phyloP scores from a whole-genome alignment of 1,140 invertebrate genomes.

The Charaxes varanes region DNA sequence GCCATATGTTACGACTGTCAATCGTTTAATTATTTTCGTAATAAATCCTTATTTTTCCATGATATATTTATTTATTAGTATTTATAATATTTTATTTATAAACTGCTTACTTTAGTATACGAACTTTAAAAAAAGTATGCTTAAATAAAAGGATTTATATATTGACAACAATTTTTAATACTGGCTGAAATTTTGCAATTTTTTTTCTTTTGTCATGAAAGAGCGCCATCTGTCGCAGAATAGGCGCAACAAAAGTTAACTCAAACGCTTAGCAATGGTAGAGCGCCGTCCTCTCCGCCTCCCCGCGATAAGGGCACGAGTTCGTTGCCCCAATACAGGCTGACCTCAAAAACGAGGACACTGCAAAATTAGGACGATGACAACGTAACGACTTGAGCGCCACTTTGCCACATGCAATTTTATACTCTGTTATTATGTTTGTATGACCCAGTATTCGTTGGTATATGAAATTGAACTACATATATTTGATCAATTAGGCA shows the following conservation, averaged over 20 bases:
- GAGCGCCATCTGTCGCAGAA: conserved; percentile 60
- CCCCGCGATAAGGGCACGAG: conserved; percentile 71
- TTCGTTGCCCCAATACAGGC: conserved; percentile 70
- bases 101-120: neutral
- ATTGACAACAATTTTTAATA: too few relatives aligned
- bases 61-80: too few relatives aligned
- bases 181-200: too few relatives aligned
- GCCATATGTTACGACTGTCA: conserved; percentile 15
- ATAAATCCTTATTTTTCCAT: too few relatives aligned
- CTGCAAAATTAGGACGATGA: conserved; percentile 74
- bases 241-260: conserved; percentile 32
- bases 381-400: conserved; percentile 69
- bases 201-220: too few relatives aligned
- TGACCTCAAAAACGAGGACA: conserved; percentile 74
- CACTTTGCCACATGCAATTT: conserved; percentile 36
- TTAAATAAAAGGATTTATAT: too few relatives aligned
- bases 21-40: too few relatives aligned
- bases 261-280: conserved; percentile 35
- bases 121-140: neutral
- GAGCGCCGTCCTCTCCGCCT: conserved; percentile 37
- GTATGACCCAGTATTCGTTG: conserved; percentile 35
- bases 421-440: conserved; percentile 28
- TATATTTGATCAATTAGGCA: conserved; percentile 73
- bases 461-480: conserved; percentile 42
- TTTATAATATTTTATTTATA: too few relatives aligned